Conservation (phyloP, 2,113 vertebrate genomes). For the Holacanthus passer region DNA sequence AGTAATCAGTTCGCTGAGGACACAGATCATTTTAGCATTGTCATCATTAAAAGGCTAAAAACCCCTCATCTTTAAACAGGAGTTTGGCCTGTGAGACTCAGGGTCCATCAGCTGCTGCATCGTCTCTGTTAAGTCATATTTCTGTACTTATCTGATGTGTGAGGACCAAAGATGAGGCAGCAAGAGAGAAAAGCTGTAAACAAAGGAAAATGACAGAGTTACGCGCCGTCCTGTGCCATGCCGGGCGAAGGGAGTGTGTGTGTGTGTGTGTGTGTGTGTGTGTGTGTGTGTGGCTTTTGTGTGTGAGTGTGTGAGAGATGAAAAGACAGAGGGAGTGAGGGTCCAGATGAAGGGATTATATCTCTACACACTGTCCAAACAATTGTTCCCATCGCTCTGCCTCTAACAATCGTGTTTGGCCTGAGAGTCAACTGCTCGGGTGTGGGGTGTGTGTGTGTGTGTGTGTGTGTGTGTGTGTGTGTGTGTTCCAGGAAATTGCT, state of each 20-base stretch:
- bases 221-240: background rate
- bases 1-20: background rate
- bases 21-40: background rate
- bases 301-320: constrained; percentile 35
- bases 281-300: constrained; percentile 17
- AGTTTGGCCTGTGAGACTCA: background rate
- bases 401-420: constrained; percentile 63
- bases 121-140: constrained; percentile 8
- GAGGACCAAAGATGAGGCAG: constrained; percentile 26
- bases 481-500: constrained; percentile 17
- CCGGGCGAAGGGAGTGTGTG: background rate
- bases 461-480: constrained; percentile 30
- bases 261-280: background rate
- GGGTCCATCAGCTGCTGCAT: background rate
- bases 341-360: constrained; percentile 79
- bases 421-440: constrained; percentile 45
- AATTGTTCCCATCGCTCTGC: constrained; percentile 67
- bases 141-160: constrained; percentile 21
- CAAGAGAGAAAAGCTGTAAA: constrained; percentile 39
- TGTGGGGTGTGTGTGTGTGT: constrained; percentile 21
- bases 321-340: constrained; percentile 53
- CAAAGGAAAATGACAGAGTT: constrained; percentile 42
- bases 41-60: background rate
- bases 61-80: background rate
- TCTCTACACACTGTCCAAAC: constrained; percentile 72